phyloP scores from a whole-genome alignment of 2,888 invertebrate species.

The Mythimna vitellina region DNA sequence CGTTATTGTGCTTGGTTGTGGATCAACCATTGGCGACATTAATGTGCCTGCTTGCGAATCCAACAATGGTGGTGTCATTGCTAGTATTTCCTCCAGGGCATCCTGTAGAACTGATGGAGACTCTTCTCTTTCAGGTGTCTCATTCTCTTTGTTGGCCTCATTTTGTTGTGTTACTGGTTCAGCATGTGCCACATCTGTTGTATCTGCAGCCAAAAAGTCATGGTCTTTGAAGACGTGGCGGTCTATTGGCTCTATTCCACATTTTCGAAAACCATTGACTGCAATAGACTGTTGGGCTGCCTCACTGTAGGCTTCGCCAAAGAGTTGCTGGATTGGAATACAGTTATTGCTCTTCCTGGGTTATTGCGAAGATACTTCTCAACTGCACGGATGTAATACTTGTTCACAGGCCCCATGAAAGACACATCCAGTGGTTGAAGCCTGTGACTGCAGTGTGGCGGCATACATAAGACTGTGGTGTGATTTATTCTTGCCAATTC shows the following conservation, averaged over 20 bases:
- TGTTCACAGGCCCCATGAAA: conserved; percentile 52
- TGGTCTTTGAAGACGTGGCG: conserved; percentile 31
- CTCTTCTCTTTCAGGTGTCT: conserved; percentile 38
- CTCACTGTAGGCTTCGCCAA: conserved; percentile 34
- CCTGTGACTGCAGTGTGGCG: conserved; percentile 51
- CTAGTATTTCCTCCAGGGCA: conserved; percentile 16
- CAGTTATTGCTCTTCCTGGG: conserved; percentile 30
- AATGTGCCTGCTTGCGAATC: too few species aligned
- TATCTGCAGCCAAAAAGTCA: conserved; percentile 33
- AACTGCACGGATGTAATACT: conserved; percentile 37
- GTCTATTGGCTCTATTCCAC: conserved; percentile 23
- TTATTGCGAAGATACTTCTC: conserved; percentile 26
- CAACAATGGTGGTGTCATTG: too few species aligned
- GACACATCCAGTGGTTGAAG: conserved; percentile 50
- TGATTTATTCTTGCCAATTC: conserved; percentile 40
- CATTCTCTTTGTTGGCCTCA: conserved; percentile 38
- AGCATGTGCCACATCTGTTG: conserved; percentile 21
- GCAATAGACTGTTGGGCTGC: conserved; percentile 27
- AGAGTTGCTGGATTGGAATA: conserved; percentile 32
- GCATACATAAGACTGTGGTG: conserved; percentile 43
- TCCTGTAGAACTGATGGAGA: conserved; percentile 31
- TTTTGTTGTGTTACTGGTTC: conserved; percentile 23
- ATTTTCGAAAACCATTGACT: conserved; percentile 34
- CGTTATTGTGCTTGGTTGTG: too few species aligned
- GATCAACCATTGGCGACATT: too few species aligned